A percentile compares a stretch with the other conserved stretches of the same genome.
Evolutionary conservation across 2,888 invertebrate species (phyloP).

Genomic region (Orthosia cruda): DNA sequence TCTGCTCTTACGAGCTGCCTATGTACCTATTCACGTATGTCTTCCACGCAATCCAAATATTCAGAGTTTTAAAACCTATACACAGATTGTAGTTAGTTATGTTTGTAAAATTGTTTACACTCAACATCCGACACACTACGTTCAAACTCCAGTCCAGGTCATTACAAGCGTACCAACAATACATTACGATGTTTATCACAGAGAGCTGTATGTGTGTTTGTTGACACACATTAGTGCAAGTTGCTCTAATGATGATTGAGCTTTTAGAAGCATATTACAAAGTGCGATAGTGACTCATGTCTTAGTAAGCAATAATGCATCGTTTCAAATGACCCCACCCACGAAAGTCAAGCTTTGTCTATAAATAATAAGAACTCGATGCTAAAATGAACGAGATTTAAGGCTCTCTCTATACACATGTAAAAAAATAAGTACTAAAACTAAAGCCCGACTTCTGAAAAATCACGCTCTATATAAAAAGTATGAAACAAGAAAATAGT

Average conservation of each 20-base stretch:
- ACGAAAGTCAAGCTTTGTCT: background rate
- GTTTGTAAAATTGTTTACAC: background rate
- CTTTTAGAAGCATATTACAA: slow-evolving; percentile 13
- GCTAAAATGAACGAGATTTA: background rate
- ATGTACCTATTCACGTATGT: background rate
- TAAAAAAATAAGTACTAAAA: too few species aligned
- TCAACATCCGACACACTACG: background rate
- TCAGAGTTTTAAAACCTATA: background rate
- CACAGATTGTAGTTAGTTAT: background rate
- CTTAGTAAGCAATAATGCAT: background rate
- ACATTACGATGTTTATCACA: background rate
- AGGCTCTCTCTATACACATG: background rate
- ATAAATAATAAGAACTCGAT: background rate
- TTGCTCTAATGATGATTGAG: slow-evolving; percentile 20
- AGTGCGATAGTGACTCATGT: background rate
- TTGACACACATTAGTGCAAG: slow-evolving; percentile 16
- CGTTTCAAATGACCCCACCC: background rate
- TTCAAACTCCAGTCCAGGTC: background rate
- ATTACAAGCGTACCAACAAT: background rate
- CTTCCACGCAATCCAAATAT: background rate
- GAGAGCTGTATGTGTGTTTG: background rate
- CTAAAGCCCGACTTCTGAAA: too few species aligned
- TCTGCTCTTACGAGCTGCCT: slow-evolving; percentile 13
- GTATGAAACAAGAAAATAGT: too few species aligned
- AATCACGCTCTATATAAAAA: too few species aligned